Conservation (phyloP, 2,888 invertebrate genomes). For the Oxystoma pomonae region DNA sequence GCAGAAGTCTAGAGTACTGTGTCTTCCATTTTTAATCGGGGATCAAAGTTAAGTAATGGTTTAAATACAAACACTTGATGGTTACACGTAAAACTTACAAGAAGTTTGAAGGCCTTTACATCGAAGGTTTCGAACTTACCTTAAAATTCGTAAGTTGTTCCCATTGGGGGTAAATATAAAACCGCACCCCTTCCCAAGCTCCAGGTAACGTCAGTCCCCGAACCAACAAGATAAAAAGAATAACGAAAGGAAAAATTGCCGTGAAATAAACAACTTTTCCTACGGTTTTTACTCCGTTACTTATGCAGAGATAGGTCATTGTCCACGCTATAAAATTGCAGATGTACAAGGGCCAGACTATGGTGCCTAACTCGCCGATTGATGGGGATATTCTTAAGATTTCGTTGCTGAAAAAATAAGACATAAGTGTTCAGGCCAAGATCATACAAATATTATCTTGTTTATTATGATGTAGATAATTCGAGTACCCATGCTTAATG, state of each 20-base stretch:
- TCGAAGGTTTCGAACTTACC: too few relatives aligned
- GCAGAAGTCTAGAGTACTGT: too few relatives aligned
- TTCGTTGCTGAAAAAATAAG: slow-evolving; percentile 57
- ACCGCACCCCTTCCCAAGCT: slow-evolving; percentile 69
- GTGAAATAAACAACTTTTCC: slow-evolving; percentile 90
- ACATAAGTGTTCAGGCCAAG: too few relatives aligned
- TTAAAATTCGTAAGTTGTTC: slow-evolving; percentile 68
- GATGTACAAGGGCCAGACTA: slow-evolving; percentile 77
- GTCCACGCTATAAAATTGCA: slow-evolving; percentile 76
- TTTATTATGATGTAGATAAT: too few relatives aligned
- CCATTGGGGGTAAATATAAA: slow-evolving; percentile 79
- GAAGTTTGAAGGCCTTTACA: too few relatives aligned
- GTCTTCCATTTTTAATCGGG: too few relatives aligned
- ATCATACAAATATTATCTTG: too few relatives aligned
- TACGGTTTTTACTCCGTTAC: slow-evolving; percentile 82
- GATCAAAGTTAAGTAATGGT: too few relatives aligned
- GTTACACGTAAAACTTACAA: too few relatives aligned
- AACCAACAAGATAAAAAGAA: slow-evolving; percentile 66
- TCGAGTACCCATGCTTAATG: too few relatives aligned
- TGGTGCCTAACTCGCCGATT: slow-evolving; percentile 67
- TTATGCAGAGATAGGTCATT: slow-evolving; percentile 77
- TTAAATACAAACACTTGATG: too few relatives aligned
- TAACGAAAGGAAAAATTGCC: slow-evolving; percentile 76
- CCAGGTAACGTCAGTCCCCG: slow-evolving; percentile 79
- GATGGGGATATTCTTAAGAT: slow-evolving; percentile 72